Evolutionary conservation across 2,113 vertebrate species (phyloP).

Genomic region (crab-eating macaque (Macaca fascicularis)): T2T-MFA8v1.1 NC_088391.1:62488501-62489000

Average conservation of each 20-base stretch:
- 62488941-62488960: conserved; percentile 79
- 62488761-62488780: conserved; percentile 91
- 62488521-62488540: conserved; percentile 48
- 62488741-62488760: conserved; percentile 90
- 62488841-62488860: conserved; percentile 90
- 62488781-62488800: conserved; percentile 91
- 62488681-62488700: conserved; percentile 86
- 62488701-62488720: conserved; percentile 87
- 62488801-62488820: conserved; percentile 91
- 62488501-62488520: not conserved
- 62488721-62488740: conserved; percentile 90
- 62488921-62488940: conserved; percentile 80
- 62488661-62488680: conserved; percentile 84
- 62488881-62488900: conserved; percentile 83
- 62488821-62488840: conserved; percentile 89
- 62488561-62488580: conserved; percentile 72
- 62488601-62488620: conserved; percentile 69
- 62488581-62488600: conserved; percentile 75
- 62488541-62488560: conserved; percentile 72
- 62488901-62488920: conserved; percentile 80
- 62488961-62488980: conserved; percentile 77
- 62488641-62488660: conserved; percentile 80
- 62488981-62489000: conserved; percentile 74
- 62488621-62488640: conserved; percentile 79
- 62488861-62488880: conserved; percentile 85